A percentile compares a stretch with the other conserved stretches of the same genome.
Evolutionary conservation across 2,113 vertebrate genomes (phyloP).

Genomic region (Triplophysa siluroides): DNA sequence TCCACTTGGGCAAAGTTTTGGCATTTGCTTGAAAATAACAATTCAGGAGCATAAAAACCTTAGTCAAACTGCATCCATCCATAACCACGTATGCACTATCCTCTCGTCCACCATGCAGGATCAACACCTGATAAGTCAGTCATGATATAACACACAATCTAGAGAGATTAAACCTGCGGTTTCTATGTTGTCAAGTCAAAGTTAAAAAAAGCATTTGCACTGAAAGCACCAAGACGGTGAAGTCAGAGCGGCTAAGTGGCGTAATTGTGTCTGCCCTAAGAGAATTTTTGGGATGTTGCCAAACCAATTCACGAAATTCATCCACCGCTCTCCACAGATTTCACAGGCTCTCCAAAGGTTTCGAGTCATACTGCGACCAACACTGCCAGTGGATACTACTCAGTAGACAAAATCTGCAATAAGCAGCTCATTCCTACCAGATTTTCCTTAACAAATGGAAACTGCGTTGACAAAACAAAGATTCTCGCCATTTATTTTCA

Average conservation of each 20-base stretch:
- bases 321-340: neutral
- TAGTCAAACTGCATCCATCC: neutral
- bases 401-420: neutral
- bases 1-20: neutral
- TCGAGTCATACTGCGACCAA: neutral
- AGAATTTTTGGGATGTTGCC: conserved; percentile 12
- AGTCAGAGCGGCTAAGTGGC: neutral
- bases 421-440: too few relatives aligned
- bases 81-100: neutral
- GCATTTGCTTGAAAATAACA: neutral
- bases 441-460: too few relatives aligned
- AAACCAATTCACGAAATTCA: neutral
- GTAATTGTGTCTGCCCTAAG: neutral
- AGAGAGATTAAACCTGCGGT: neutral
- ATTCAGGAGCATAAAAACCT: neutral
- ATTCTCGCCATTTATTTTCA: too few relatives aligned
- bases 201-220: neutral
- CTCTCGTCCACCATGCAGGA: neutral
- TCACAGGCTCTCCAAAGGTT: too few relatives aligned
- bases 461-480: too few relatives aligned
- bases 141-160: neutral
- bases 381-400: neutral
- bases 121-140: neutral
- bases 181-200: neutral
- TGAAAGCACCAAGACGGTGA: neutral